phyloP scores from a whole-genome alignment of 2,888 invertebrate genomes.

The Opisthograptis luteolata region DNA sequence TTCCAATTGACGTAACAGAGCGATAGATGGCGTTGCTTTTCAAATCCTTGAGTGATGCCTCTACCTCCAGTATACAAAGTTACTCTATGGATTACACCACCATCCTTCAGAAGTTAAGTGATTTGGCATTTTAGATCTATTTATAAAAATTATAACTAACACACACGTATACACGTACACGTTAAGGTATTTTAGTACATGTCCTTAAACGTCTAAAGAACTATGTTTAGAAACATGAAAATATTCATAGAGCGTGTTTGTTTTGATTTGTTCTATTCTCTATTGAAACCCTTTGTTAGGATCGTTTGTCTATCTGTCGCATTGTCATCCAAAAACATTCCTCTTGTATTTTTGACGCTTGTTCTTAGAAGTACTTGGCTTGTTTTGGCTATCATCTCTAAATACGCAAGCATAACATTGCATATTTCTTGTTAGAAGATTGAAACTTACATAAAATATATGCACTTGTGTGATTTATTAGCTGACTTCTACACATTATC shows the following conservation, averaged over 20 bases:
- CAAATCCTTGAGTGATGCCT: too few relatives aligned
- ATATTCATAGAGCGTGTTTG: constrained; percentile 69
- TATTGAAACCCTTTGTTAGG: constrained; percentile 76
- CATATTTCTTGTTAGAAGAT: constrained; percentile 7
- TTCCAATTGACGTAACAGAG: too few relatives aligned
- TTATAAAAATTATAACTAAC: too few relatives aligned
- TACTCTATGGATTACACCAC: too few relatives aligned
- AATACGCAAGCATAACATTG: constrained; percentile 33
- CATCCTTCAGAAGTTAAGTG: too few relatives aligned
- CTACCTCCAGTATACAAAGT: too few relatives aligned
- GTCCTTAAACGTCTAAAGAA: constrained; percentile 27
- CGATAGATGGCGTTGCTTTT: too few relatives aligned
- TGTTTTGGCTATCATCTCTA: constrained; percentile 34
- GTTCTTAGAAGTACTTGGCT: constrained; percentile 52
- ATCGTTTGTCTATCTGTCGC: constrained; percentile 63
- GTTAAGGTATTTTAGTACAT: neutral
- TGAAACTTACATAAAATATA: neutral
- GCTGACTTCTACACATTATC: too few relatives aligned
- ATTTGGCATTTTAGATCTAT: too few relatives aligned
- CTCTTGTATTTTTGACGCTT: constrained; percentile 58
- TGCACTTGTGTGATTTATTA: too few relatives aligned
- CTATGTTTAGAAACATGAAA: constrained; percentile 60
- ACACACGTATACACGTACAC: too few relatives aligned
- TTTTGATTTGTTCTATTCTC: constrained; percentile 76
- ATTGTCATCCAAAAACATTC: constrained; percentile 73